Evolutionary conservation across 2,888 invertebrate species (phyloP).

Genomic region (Hydraecia micacea): DNA sequence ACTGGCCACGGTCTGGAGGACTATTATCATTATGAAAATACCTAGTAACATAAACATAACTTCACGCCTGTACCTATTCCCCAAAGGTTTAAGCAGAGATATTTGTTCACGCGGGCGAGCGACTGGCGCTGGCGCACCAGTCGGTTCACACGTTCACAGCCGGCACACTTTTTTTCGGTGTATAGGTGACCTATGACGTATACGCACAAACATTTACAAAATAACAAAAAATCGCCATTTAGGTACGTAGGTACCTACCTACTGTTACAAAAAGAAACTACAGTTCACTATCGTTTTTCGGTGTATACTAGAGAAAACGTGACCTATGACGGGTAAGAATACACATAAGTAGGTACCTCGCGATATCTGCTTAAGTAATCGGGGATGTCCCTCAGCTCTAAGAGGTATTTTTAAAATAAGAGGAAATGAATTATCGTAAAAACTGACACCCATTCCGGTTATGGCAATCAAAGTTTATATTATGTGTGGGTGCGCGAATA

Average conservation of each 20-base stretch:
- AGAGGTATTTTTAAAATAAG: background rate
- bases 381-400: background rate
- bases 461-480: background rate
- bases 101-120: too few species aligned
- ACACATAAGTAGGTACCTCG: background rate
- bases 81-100: too few species aligned
- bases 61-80: too few species aligned
- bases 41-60: too few species aligned
- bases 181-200: background rate
- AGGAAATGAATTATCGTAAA: background rate
- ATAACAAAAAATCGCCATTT: background rate
- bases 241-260: background rate
- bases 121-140: too few species aligned
- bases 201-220: background rate
- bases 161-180: too few species aligned
- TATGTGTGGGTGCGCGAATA: background rate
- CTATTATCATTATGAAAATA: too few species aligned
- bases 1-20: too few species aligned
- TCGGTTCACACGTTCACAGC: too few species aligned
- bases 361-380: background rate
- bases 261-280: background rate
- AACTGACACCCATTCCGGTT: background rate
- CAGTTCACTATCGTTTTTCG: background rate
- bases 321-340: background rate
- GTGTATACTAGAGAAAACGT: background rate